Base-by-base conservation (phyloP, 2,888 invertebrate genomes). In the Drosophila greeni region DNA sequence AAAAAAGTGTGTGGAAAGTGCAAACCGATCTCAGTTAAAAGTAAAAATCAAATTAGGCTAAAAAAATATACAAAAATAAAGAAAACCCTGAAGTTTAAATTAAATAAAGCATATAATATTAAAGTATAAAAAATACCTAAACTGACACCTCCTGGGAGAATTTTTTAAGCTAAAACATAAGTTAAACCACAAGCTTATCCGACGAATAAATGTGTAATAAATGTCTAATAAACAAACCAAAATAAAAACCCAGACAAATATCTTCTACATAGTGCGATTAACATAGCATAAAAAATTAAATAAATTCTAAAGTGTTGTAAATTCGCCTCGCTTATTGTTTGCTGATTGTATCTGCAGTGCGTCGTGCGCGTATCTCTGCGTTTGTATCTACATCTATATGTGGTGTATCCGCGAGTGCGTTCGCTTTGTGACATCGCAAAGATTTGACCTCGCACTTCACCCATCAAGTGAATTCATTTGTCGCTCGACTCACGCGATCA, bases 391-490 rank as follows among this genome's bases (percentile, higher is more conserved):
- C 48, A 42, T 42, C 42, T 42, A 53, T 53, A 33, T 42, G 20
- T 33, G 47, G 43, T 45, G 55, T 39, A 54, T 68, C 55, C 55
- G 57, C 54, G 73, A 48, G 72, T 60, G 66, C 56, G 62, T 76
- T 71, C 51, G 66, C 68, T 60, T 70, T 76, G 83, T 82, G 83
- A 80, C 70, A 84, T 72, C 75, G 80, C 74, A 74, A 76, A 80
- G 78, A 81, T 77, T 85, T 83, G 82, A 85, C 86, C 85, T 83
- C 82, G 85, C 85, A 85, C 83, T 83, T 83, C 85, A 85, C 86
- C 86, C 86, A 81, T 76, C 76, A 85, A 85, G 85, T 72, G 85
- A 75, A 77, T 82, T 74, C 80, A 58, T 42, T 66, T 54, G 62
- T 51, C 71, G 64, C 62, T 29, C 70, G 42, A 39, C 64, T 70